phyloP scores from a whole-genome alignment of 2,113 vertebrate species.

The Callospermophilus lateralis region DNA sequence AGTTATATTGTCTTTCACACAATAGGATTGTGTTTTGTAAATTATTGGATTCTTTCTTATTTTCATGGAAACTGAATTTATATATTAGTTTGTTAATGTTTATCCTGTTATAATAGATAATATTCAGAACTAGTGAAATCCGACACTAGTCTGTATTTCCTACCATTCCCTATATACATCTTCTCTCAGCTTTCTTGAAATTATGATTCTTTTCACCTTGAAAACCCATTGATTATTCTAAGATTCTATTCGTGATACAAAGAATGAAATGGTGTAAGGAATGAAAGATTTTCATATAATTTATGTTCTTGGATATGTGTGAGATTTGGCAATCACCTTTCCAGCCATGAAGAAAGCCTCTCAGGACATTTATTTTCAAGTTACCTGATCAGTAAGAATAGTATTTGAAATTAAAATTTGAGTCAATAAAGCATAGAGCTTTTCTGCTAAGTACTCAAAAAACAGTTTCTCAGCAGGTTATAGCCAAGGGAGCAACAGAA shows the following conservation, averaged over 20 bases:
- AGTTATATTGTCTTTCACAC: not conserved
- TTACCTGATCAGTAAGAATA: not conserved
- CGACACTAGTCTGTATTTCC: not conserved
- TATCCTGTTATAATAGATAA: not conserved
- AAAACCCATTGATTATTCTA: slow-evolving; percentile 38
- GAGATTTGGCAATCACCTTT: not conserved
- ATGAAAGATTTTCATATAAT: slow-evolving; percentile 57
- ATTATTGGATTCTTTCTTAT: not conserved
- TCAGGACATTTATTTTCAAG: slow-evolving; percentile 59
- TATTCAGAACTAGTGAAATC: slow-evolving; percentile 47
- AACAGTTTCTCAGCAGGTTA: not conserved
- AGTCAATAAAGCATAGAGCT: slow-evolving; percentile 49
- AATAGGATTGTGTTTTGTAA: not conserved
- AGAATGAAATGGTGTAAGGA: not conserved
- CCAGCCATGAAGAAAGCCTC: not conserved
- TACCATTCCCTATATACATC: slow-evolving; percentile 21
- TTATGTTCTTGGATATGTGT: not conserved
- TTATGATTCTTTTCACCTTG: slow-evolving; percentile 26
- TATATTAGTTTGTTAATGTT: slow-evolving; percentile 32
- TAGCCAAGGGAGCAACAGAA: slow-evolving; percentile 42
- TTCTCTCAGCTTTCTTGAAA: slow-evolving; percentile 49
- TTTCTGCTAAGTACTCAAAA: slow-evolving; percentile 60
- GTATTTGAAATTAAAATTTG: slow-evolving; percentile 58
- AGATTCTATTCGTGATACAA: slow-evolving; percentile 6
- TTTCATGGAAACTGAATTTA: not conserved